These are phyloP conservation scores for Pyrocoelia pectoralis DNA, from an alignment of 2,888 invertebrate genomes.

Conservation along the genomic window DNA sequence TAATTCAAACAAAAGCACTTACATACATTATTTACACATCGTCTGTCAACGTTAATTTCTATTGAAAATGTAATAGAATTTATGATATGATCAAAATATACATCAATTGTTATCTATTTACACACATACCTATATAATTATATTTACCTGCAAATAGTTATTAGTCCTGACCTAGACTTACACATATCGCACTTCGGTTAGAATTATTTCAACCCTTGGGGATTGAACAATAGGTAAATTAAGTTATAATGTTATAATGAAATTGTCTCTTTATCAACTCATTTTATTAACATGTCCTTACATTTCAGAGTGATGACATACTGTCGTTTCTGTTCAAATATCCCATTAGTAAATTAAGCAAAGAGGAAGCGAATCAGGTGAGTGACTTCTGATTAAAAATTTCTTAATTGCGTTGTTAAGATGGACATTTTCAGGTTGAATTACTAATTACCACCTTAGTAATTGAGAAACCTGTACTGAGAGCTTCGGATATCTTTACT, in stretches of 20 bases:
- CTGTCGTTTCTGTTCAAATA: slow-evolving; percentile 47
- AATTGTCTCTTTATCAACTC: not conserved
- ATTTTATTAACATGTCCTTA: slow-evolving; percentile 12
- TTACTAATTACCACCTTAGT: slow-evolving; percentile 47
- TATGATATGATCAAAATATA: no score
- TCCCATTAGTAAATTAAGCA: slow-evolving; percentile 48
- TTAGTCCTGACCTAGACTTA: not conserved
- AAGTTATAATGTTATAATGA: not conserved
- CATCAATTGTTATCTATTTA: no score
- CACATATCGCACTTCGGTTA: not conserved
- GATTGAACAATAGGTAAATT: not conserved
- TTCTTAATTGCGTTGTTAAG: not conserved
- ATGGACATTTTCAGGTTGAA: slow-evolving; percentile 43
- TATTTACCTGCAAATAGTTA: not conserved
- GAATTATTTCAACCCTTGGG: not conserved
- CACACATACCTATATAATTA: no score
- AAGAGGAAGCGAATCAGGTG: slow-evolving; percentile 48
- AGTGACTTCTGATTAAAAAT: slow-evolving; percentile 9
- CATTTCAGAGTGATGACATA: slow-evolving; percentile 47
- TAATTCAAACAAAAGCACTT: no score
- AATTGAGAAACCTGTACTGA: slow-evolving; percentile 47
- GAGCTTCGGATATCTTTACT: slow-evolving; percentile 50
- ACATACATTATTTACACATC: no score
- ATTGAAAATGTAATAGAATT: no score
- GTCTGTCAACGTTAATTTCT: no score